Base-by-base conservation (phyloP, 2,113 vertebrate genomes). In the Psammodynastes pulverulentus region DNA sequence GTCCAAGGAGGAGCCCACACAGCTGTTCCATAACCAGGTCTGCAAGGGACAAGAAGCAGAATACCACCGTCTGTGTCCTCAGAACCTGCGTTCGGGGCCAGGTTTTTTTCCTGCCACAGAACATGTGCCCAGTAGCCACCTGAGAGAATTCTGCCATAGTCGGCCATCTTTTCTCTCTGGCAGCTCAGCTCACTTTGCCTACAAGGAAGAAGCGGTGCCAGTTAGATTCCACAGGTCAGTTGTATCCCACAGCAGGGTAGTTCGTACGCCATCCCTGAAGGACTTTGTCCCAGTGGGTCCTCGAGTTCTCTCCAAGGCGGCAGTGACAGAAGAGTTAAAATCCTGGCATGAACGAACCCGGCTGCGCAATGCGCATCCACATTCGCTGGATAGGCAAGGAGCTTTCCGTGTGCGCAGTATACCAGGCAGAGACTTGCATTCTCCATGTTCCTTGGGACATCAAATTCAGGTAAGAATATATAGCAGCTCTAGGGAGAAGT, bases 311-410 rank as follows among this genome's bases (percentile, higher is more conserved):
- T 97, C 98, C 85, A 97, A 97, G 46, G 97, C 98, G 5, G 96
- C 98, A 0, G 98, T 99, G 45, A 98, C 97, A 0, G 98, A 98
- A 92, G 98, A 99, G 95, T 97, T 99, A 51, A 98, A 97, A 95
- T 97, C 97, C 7, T 99, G 98, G 98, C 98, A 98, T 12, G 98
- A 98, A 93, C 97, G 98, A 21, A 98, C 98, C 8, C 98, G 97
- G 52, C 89, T 96, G 45, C 97, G 97, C 2, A 97, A 96, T 89
- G 53, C 95, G 0, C 94, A 96, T 5, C 96, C 97, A 0, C 95
- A 94, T 88, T 97, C 97, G 0, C 93, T 97, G 53, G 97, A 98
- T 85, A 96, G 98, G 89, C 98, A 97, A 53, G 94, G 98, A 9
- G 97, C 98, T 1, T 96, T 98, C 89, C 96, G 96, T 1, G 39